Evolutionary conservation across 2,888 invertebrate genomes (phyloP), one percentile per base, ranked within the genome.

Genomic region (Steinernema carpocapsae): DNA sequence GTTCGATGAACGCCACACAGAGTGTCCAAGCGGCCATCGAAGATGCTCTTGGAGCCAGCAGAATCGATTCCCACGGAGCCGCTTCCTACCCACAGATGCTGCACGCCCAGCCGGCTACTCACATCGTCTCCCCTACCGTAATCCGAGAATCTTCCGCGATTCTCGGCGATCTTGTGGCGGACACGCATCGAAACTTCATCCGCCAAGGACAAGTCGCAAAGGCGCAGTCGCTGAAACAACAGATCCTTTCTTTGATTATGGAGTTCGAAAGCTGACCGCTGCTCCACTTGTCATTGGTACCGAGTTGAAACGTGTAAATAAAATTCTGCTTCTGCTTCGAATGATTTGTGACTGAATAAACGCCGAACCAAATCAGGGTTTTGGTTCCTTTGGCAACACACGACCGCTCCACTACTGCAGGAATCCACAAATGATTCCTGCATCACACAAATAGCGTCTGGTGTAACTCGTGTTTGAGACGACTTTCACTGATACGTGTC

Each of bases 1-100:
- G 64, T 17, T 3, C 64, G 3, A 32, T 64, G 32, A 64, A 64
- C 37, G 29, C 64, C 17, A 64, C 64, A 4, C 64, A 64, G 37
- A 64, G 64, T n/a, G 64, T 64, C 17, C 64, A 64, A n/a, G 64
- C 64, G 32, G 64, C 64, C 1, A 64, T 64, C 32, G 64, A 64
- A 17, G 64, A 64, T n/a, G 64, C 26, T 17, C 64, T 64, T 4
- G 64, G 64, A 22, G 19, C 52, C 19, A 56, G 14, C 14, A 17
- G 56, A 14, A 19, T 56, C 24, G 56, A 48, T 4, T 19, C 17
- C 48, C 48, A 56, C 56, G 26, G 56, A 2, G n/a, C 48, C 48
- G 17, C 56, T 3, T 29, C 29, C 64, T 64, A 64, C 32, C 19
- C 64, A 1, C 64, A 29, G 64, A 64, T 64, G 64, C 29, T 26